A percentile compares a stretch with the other conserved stretches of the same genome.
Evolutionary conservation across 2,888 invertebrate species (phyloP).

Genomic region (Steinernema carpocapsae): DNA sequence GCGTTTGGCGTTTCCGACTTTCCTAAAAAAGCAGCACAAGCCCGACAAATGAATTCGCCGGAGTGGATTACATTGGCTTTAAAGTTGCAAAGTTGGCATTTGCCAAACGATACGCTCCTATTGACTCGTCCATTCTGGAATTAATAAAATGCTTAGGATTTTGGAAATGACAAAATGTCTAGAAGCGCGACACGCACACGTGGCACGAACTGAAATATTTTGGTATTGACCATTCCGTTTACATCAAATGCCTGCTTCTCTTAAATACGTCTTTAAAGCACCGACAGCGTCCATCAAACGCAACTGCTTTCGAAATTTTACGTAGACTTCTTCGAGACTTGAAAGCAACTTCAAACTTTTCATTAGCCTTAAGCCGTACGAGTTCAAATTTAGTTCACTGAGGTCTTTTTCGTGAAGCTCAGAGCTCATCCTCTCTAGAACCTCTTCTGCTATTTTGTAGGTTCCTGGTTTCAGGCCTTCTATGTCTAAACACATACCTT

Average conservation of each 20-base stretch:
- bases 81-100: background rate
- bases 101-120: background rate
- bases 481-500: constrained; percentile 19
- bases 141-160: no score
- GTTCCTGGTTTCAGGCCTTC: constrained; percentile 19
- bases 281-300: no score
- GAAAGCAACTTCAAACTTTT: constrained; percentile 12
- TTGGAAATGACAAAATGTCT: no score
- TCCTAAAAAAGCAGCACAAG: constrained; percentile 31
- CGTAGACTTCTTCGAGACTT: constrained; percentile 4
- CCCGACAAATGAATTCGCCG: background rate
- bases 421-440: constrained; percentile 25
- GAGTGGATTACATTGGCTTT: background rate
- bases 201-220: no score
- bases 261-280: no score
- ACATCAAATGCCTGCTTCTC: no score
- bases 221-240: no score
- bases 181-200: no score
- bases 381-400: constrained; percentile 25
- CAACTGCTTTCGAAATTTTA: no score
- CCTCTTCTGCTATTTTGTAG: constrained; percentile 16
- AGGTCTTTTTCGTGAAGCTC: constrained; percentile 37
- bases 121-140: no score
- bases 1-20: background rate
- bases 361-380: constrained; percentile 31